Evolutionary conservation across 2,888 invertebrate genomes (phyloP), one percentile per base, ranked within the genome.

Genomic region (Clivina fossor): DNA sequence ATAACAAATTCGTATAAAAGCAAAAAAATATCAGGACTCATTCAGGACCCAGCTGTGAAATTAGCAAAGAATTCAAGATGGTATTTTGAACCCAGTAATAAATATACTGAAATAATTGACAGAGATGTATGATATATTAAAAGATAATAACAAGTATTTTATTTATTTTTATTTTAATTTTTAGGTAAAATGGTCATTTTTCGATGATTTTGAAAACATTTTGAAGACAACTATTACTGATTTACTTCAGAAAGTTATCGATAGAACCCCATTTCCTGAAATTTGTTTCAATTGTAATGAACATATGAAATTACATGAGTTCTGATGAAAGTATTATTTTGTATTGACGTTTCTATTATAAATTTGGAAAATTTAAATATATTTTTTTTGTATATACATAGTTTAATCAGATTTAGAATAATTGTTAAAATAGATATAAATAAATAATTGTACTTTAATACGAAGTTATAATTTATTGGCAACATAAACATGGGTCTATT

Each of bases 231-330:
- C 41, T 30, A 19, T 50, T 20, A 40, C 30, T 16, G 30, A 28
- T 40, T 50, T 50, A 50, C 20, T 50, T 22, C 19, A 40, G 13
- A 50, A 50, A 32, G 50, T 50, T 32, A 41, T 50, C 24, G 5
- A 41, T 41, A 26, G 15, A 32, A 19, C 30, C 9, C 20, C 19
- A 28, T 50, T 41, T 30, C 50, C 50, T n/a, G 18, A 50, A 41
- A 28, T 50, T 20, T 50, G 50, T 32, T 50, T 50, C 11, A 40
- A 41, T 32, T 50, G 50, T 24, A 50, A 50, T 19, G 30, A 30
- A 8, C 8, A 28, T 30, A 47, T 47, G 47, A 18, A 47, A 22
- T 19, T 33, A 20, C 33, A 28, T 33, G 47, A 47, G 33, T 47
- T n/a, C n/a, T n/a, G n/a, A 47, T 35, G 24, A 35, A 24, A 24